phyloP scores from a whole-genome alignment of 2,797 vertebrate species.

The Rhabdomys pumilio region DNA sequence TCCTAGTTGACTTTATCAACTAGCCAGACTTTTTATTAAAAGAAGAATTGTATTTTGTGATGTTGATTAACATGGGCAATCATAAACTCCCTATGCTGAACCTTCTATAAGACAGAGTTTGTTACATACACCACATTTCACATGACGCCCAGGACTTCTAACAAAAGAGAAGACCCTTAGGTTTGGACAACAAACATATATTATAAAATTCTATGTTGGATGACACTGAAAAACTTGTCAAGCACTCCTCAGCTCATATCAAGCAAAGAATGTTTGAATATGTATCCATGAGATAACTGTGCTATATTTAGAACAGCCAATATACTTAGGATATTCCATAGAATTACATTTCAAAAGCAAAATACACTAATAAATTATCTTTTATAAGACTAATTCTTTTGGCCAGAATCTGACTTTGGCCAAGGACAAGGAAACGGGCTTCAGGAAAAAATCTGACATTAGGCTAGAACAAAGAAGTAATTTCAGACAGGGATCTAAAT shows the following conservation, averaged over 20 bases:
- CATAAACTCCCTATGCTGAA: not conserved
- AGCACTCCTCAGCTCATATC: not conserved
- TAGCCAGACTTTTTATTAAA: not conserved
- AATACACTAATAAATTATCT: not conserved
- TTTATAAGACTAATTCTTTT: not conserved
- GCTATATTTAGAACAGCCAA: not conserved
- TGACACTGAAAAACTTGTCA: slow-evolving; percentile 14
- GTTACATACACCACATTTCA: not conserved
- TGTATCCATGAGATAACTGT: not conserved
- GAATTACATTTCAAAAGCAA: not conserved
- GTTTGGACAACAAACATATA: not conserved
- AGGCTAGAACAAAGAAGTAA: too few relatives aligned
- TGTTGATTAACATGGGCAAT: not conserved
- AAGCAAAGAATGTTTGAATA: not conserved
- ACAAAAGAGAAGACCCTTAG: not conserved
- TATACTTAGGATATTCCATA: not conserved
- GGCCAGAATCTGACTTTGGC: too few relatives aligned
- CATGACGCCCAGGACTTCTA: not conserved
- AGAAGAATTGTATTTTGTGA: not conserved
- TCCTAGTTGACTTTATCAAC: not conserved
- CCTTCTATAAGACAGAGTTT: not conserved
- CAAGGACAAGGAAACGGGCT: too few relatives aligned
- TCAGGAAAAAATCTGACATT: too few relatives aligned
- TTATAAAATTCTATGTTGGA: not conserved
- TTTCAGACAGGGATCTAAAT: too few relatives aligned